A percentile compares a stretch with the other conserved stretches of the same genome.
phyloP scores from a whole-genome alignment of 1,140 invertebrate species.

The Drosophila sproati region DNA sequence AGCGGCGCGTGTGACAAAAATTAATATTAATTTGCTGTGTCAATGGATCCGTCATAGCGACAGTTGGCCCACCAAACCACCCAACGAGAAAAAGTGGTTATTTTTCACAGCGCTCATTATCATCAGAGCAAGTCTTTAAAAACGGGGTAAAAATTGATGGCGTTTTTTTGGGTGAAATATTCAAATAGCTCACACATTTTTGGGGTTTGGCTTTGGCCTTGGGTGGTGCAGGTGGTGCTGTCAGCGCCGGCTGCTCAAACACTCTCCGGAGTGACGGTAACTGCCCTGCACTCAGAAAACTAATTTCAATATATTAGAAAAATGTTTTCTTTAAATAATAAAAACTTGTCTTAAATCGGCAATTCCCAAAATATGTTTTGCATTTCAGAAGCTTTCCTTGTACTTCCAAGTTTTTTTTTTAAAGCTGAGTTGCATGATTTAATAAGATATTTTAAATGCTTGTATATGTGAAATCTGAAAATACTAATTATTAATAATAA shows the following conservation, averaged over 20 bases:
- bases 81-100: constrained; percentile 61
- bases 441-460: too few relatives aligned
- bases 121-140: constrained; percentile 25
- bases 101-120: constrained; percentile 67
- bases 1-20: constrained; percentile 81
- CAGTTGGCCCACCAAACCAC: constrained; percentile 50
- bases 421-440: too few relatives aligned
- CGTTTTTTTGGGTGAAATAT: constrained; percentile 46
- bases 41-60: constrained; percentile 79
- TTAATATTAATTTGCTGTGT: constrained; percentile 84
- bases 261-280: constrained; percentile 41
- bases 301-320: too few relatives aligned
- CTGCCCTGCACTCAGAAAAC: too few relatives aligned
- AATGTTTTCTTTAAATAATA: too few relatives aligned
- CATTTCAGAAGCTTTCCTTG: too few relatives aligned
- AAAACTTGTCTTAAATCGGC: too few relatives aligned
- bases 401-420: too few relatives aligned
- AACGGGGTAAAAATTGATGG: constrained; percentile 8
- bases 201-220: constrained; percentile 37
- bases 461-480: too few relatives aligned
- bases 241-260: constrained; percentile 29
- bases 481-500: too few relatives aligned
- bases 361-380: too few relatives aligned
- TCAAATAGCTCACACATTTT: constrained; percentile 60
- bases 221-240: constrained; percentile 34